Evolutionary conservation across 2,797 vertebrate species (phyloP).

Genomic region (Pristis pectinata): DNA sequence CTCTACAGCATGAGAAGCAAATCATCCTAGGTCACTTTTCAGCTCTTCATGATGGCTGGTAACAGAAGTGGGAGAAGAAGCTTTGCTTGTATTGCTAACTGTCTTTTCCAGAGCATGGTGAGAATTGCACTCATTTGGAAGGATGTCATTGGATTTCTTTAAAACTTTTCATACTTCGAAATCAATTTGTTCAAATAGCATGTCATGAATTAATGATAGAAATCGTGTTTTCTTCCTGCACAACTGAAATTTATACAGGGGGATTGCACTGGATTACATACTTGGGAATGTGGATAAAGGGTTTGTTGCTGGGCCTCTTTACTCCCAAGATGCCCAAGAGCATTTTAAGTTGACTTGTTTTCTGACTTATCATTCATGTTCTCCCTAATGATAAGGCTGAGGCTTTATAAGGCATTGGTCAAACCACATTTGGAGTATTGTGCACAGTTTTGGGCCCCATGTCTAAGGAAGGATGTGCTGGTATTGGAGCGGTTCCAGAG

Average conservation of each 20-base stretch:
- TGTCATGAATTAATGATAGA: background rate
- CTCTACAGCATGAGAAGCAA: background rate
- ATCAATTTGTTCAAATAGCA: background rate
- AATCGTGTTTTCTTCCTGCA: no score
- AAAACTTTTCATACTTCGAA: background rate
- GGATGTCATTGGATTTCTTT: background rate
- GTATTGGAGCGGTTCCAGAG: no score
- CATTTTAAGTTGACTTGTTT: background rate
- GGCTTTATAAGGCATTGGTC: no score
- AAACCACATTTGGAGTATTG: no score
- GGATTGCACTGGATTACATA: background rate
- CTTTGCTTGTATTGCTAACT: background rate
- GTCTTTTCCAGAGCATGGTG: no score
- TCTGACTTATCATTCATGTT: background rate
- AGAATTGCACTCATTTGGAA: background rate
- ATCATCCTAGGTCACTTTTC: background rate
- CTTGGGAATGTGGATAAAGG: background rate
- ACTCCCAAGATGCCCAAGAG: background rate
- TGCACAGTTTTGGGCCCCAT: no score
- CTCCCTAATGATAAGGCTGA: no score
- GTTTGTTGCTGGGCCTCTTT: background rate
- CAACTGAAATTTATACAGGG: background rate
- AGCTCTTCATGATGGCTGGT: background rate
- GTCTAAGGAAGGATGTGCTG: no score
- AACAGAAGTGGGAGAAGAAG: background rate